Percentiles rank a stretch among this genome's conserved stretches.
Evolutionary conservation across 37 sponge, comb jelly and placozoan species (phyloP).

Genomic region (Cliona cf. orientalis): DNA sequence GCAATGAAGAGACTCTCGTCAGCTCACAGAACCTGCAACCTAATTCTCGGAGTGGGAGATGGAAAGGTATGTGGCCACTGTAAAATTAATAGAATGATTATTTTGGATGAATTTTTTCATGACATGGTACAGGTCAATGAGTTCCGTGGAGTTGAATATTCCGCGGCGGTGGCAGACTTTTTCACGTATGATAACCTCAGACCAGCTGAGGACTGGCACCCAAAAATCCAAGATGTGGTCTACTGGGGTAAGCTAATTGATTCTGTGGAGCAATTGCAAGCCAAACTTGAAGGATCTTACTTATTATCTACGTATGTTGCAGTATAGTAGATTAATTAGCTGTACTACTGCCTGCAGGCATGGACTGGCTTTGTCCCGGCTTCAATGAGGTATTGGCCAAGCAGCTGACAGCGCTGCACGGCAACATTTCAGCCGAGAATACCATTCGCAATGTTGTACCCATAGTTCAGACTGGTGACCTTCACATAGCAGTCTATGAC

Average conservation of each 20-base stretch:
- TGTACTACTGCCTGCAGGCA: slow-evolving; percentile 43
- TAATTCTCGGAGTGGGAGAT: slow-evolving; percentile 88
- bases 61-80: slow-evolving; percentile 64
- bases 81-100: not conserved
- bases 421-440: slow-evolving; percentile 74
- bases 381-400: slow-evolving; percentile 73
- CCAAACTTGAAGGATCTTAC: no score
- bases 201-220: slow-evolving; percentile 83
- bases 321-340: not conserved
- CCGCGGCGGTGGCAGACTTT: slow-evolving; percentile 76
- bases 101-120: not conserved
- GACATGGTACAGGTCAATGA: slow-evolving; percentile 32
- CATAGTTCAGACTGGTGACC: slow-evolving; percentile 90
- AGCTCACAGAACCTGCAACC: slow-evolving; percentile 77
- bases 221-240: slow-evolving; percentile 68
- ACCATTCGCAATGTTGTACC: slow-evolving; percentile 78
- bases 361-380: slow-evolving; percentile 94
- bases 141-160: slow-evolving; percentile 90
- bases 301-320: not conserved
- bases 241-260: slow-evolving; percentile 91
- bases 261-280: no score
- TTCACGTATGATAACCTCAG: slow-evolving; percentile 65
- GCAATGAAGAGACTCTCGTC: slow-evolving; percentile 62
- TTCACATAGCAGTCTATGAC: slow-evolving; percentile 86
- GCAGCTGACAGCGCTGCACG: slow-evolving; percentile 71